Base-by-base conservation (phyloP, 2,113 vertebrate species). In the Semnornis frantzii region DNA sequence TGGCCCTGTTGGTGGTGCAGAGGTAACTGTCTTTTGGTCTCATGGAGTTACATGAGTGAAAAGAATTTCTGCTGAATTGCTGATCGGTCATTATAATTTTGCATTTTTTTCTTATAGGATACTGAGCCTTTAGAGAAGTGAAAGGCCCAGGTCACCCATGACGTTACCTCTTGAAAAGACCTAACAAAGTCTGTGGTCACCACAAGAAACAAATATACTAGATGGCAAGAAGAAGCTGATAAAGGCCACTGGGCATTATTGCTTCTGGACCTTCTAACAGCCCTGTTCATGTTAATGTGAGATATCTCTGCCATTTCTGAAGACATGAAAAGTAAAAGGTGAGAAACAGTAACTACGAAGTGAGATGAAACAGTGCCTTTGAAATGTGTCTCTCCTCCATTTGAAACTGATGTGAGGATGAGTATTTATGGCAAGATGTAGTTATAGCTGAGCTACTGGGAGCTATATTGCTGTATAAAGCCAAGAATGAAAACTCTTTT, bases 191-290 rank as follows among this genome's bases (percentile, higher is more conserved):
- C 10, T 71, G 37, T 59, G 58, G 16, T 24, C 0, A 2, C 17
- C 27, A 42, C 12, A 42, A 50, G 46, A 69, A 0, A 3, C 0
- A 5, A 8, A 25, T 31, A 33, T 4, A 71, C 4, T n/a, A 68
- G 25, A 27, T 27, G 65, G 44, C 64, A 62, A 73, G 73, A 12
- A 57, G 27, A 82, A 82, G 48, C 24, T 0, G 0, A 85, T 60
- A 76, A 65, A 27, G 48, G 7, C 15, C 44, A 46, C 16, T 46
- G 17, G 16, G 16, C 44, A 46, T 46, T 46, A 46, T 46, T 48
- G 50, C 17, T 8, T 58, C 66, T 78, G 48, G 31, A 55, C 25
- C 15, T 62, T 80, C 66, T 30, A 84, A 65, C 44, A 88, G 17
- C 23, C 14, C 14, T n/a, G 17, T 39, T 75, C 55, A 68, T 58